Conservation (phyloP, 2,888 invertebrate genomes). For the Anodontia alba region DNA sequence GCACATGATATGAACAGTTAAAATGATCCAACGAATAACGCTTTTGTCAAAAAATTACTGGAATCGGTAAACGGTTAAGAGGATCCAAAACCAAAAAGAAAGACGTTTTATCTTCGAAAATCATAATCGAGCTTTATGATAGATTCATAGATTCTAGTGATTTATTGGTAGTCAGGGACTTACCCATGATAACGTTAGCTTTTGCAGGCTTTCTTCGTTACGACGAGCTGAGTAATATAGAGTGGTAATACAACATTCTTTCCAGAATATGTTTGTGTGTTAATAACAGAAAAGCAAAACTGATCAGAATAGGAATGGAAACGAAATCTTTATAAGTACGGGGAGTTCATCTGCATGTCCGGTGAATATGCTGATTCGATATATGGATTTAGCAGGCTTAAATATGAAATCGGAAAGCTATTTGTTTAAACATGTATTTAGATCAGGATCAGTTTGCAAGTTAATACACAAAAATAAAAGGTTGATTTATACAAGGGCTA, state of each 20-base stretch:
- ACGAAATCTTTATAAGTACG: not conserved
- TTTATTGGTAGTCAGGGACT: constrained; percentile 35
- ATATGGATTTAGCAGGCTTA: constrained; percentile 1
- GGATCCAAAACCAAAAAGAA: constrained; percentile 33
- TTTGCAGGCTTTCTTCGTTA: constrained; percentile 30
- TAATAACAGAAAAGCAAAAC: not conserved
- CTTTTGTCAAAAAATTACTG: constrained; percentile 43
- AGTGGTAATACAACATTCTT: not conserved
- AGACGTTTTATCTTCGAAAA: constrained; percentile 23
- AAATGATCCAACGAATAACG: constrained; percentile 39
- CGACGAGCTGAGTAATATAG: not conserved
- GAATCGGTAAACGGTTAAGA: constrained; percentile 35
- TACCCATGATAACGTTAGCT: constrained; percentile 44
- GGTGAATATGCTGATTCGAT: not conserved
- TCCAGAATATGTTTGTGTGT: not conserved
- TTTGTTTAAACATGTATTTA: not conserved
- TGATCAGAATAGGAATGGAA: not conserved
- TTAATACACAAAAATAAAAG: not conserved
- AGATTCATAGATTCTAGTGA: constrained; percentile 13
- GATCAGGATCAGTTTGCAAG: not conserved
- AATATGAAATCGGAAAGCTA: not conserved
- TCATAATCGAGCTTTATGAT: constrained; percentile 30
- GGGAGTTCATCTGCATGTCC: not conserved
- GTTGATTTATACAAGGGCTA: constrained; percentile 8
- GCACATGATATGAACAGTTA: constrained; percentile 32